Percentiles rank a stretch among this genome's conserved stretches.
phyloP scores from a whole-genome alignment of 2,797 vertebrate species.

The Pseudochirops corinnae region DNA sequence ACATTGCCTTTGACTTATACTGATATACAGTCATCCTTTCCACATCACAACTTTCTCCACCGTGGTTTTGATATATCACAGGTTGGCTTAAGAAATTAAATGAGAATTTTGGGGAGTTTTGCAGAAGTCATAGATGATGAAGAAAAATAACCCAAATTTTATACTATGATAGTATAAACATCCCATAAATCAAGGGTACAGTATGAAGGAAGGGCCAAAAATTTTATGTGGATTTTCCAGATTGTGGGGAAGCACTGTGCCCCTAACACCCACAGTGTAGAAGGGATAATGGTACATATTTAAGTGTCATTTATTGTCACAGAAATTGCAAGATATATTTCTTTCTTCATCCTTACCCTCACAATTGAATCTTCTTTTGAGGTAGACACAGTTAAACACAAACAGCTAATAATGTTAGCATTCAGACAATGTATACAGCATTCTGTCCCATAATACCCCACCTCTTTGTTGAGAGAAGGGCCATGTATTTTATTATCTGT shows the following conservation, averaged over 20 bases:
- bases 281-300: neutral
- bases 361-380: neutral
- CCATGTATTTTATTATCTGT: neutral
- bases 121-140: neutral
- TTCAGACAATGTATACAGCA: neutral
- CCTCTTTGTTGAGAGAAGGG: neutral
- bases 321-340: neutral
- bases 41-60: neutral
- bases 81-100: neutral
- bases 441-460: neutral
- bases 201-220: neutral
- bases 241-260: neutral
- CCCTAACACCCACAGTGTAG: neutral
- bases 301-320: neutral
- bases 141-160: neutral
- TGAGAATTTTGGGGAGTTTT: neutral
- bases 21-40: neutral
- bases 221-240: neutral
- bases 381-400: neutral
- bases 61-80: neutral
- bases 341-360: neutral
- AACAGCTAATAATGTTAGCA: neutral
- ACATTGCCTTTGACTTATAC: neutral
- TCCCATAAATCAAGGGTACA: neutral
- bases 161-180: neutral